phyloP scores from a whole-genome alignment of 2,888 invertebrate species.

The Lasius fuliginosus region DNA sequence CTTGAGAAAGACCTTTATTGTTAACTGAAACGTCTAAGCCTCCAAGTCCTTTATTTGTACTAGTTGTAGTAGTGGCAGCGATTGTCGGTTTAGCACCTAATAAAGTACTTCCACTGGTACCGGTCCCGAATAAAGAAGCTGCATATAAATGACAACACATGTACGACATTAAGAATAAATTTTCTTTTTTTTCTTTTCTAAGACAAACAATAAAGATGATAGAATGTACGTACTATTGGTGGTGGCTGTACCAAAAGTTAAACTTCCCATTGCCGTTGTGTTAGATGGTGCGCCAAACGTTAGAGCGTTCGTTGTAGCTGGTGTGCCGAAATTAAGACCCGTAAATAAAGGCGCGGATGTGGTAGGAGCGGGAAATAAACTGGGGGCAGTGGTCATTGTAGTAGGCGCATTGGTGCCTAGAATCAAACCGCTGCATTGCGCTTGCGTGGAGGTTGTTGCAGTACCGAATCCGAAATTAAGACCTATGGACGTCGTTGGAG shows the following conservation, averaged over 20 bases:
- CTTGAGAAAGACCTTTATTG: constrained; percentile 85
- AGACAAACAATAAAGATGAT: not conserved
- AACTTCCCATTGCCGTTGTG: constrained; percentile 75
- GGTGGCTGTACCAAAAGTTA: constrained; percentile 77
- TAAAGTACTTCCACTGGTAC: constrained; percentile 72
- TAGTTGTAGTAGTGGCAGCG: constrained; percentile 77
- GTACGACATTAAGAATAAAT: not conserved
- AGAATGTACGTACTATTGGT: constrained; percentile 69
- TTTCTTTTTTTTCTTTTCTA: not conserved
- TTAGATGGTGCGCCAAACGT: constrained; percentile 82
- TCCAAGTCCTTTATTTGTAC: constrained; percentile 90
- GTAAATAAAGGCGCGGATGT: constrained; percentile 76
- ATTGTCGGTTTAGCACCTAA: constrained; percentile 79
- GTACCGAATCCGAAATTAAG: constrained; percentile 79
- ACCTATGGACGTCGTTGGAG: constrained; percentile 71
- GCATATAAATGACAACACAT: constrained; percentile 22
- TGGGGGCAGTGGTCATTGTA: constrained; percentile 69
- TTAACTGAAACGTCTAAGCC: constrained; percentile 88
- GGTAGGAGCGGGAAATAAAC: constrained; percentile 76
- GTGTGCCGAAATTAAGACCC: constrained; percentile 82
- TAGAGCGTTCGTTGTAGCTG: constrained; percentile 79
- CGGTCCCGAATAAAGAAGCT: constrained; percentile 79
- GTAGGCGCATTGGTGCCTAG: constrained; percentile 68
- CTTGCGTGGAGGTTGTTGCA: constrained; percentile 69
- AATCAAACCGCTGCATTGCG: constrained; percentile 80